These are phyloP conservation scores for Heliothis virescens DNA, from an alignment of 1,140 invertebrate species.

Conservation along the genomic window DNA sequence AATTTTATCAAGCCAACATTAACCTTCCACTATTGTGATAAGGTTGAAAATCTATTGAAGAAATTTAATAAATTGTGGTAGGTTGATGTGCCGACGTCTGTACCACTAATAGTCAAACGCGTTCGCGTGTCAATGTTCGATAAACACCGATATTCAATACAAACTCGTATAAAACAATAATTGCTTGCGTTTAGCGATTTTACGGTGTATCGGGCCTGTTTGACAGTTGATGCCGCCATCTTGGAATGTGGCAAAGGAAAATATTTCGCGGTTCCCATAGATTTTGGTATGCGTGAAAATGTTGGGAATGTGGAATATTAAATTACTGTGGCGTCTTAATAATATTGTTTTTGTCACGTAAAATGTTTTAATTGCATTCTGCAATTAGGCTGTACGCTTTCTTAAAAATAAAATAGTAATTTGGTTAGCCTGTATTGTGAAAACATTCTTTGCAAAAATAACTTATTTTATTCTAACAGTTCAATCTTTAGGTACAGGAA, in stretches of 20 bases:
- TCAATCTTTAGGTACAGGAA: no score
- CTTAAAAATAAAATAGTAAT: no score
- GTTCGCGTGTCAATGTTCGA: conserved; percentile 23
- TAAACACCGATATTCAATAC: conserved; percentile 23
- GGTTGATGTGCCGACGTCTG: no score
- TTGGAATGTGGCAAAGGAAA: conserved; percentile 38
- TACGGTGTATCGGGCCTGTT: conserved; percentile 61
- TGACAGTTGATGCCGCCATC: conserved; percentile 56
- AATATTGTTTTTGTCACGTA: background rate
- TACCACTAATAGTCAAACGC: conserved; percentile 23
- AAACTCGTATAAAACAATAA: conserved; percentile 42
- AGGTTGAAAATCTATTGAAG: no score
- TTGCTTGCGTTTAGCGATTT: conserved; percentile 63
- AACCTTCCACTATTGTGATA: no score
- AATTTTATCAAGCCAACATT: no score
- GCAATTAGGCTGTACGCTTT: no score
- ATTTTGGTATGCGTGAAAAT: conserved; percentile 14
- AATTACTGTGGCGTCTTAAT: background rate
- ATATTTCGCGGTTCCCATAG: conserved; percentile 40
- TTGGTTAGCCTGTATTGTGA: no score
- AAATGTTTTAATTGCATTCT: background rate
- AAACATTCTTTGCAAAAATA: no score
- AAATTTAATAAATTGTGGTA: no score
- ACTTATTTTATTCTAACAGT: no score
- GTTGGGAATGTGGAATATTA: background rate